Evolutionary conservation across 2,888 invertebrate species (phyloP).

Genomic region (Drymonia ruficornis): DNA sequence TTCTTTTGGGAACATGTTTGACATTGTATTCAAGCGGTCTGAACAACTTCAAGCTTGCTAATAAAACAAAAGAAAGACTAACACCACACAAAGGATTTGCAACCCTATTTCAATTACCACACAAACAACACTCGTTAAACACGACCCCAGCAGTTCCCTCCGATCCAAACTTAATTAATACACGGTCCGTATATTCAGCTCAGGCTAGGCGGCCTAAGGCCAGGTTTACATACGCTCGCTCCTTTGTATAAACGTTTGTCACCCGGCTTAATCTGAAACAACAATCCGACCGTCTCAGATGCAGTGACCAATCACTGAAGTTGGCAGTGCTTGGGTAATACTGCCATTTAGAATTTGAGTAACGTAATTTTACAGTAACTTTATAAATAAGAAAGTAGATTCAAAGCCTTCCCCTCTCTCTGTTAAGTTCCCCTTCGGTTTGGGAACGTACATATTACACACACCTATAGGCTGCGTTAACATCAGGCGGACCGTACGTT

Average conservation of each 20-base stretch:
- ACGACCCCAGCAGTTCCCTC: background rate
- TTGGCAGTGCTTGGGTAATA: constrained; percentile 27
- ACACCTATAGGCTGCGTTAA: too few species aligned
- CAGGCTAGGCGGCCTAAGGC: constrained; percentile 27
- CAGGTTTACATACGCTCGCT: constrained; percentile 34
- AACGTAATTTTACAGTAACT: too few species aligned
- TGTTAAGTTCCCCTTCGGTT: too few species aligned
- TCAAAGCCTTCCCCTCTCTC: too few species aligned
- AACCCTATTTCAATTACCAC: background rate
- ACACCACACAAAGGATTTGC: background rate
- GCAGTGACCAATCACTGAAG: constrained; percentile 39
- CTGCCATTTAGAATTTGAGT: background rate
- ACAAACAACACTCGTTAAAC: constrained; percentile 1
- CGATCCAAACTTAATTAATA: constrained; percentile 3
- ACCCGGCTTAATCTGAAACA: constrained; percentile 46
- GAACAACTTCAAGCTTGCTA: background rate
- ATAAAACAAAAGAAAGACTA: background rate
- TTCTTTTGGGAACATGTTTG: too few species aligned
- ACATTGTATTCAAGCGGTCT: too few species aligned
- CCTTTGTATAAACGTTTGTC: constrained; percentile 49
- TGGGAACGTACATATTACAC: too few species aligned
- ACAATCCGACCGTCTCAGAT: constrained; percentile 27
- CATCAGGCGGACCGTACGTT: too few species aligned
- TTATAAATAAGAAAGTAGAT: too few species aligned
- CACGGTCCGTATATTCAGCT: constrained; percentile 2